Evolutionary conservation across 2,113 vertebrate genomes (phyloP).

Genomic region (Periophthalmodon schlosseri): DNA sequence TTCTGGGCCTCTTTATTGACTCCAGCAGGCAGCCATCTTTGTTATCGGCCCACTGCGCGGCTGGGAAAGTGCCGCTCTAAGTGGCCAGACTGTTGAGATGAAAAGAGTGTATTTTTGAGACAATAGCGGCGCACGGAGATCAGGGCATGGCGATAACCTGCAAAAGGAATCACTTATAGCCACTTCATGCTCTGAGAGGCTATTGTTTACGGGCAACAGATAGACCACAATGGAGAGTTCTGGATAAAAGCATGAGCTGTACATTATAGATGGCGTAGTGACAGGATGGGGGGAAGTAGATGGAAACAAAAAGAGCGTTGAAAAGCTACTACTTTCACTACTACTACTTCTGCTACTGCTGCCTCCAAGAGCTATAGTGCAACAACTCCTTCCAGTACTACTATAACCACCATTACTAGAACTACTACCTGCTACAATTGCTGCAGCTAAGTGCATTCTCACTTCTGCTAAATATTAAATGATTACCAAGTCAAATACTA

Average conservation of each 20-base stretch:
- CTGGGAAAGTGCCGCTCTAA: constrained; percentile 53
- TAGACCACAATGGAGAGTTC: not conserved
- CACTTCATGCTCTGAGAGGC: constrained; percentile 4
- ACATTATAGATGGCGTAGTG: not conserved
- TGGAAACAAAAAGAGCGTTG: not conserved
- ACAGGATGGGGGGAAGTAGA: not conserved
- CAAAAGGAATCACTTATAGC: constrained; percentile 25
- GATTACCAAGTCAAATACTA: too few species aligned
- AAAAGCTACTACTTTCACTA: not conserved
- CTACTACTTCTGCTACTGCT: too few species aligned
- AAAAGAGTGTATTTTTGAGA: constrained; percentile 37
- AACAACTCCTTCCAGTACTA: too few species aligned
- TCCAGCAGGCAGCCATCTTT: constrained; percentile 42
- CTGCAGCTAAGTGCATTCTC: too few species aligned
- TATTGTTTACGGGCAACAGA: constrained; percentile 28
- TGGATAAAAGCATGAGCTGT: not conserved
- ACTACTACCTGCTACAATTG: too few species aligned
- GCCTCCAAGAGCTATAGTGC: too few species aligned
- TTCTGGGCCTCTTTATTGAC: constrained; percentile 53
- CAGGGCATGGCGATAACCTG: not conserved
- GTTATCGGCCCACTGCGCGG: constrained; percentile 51
- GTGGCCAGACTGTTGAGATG: constrained; percentile 43
- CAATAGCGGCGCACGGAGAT: constrained; percentile 7
- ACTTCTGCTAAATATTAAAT: too few species aligned
- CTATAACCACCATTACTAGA: too few species aligned